These are phyloP conservation scores for Pimephales promelas DNA, from an alignment of 2,113 vertebrate species.

Conservation along the genomic window DNA sequence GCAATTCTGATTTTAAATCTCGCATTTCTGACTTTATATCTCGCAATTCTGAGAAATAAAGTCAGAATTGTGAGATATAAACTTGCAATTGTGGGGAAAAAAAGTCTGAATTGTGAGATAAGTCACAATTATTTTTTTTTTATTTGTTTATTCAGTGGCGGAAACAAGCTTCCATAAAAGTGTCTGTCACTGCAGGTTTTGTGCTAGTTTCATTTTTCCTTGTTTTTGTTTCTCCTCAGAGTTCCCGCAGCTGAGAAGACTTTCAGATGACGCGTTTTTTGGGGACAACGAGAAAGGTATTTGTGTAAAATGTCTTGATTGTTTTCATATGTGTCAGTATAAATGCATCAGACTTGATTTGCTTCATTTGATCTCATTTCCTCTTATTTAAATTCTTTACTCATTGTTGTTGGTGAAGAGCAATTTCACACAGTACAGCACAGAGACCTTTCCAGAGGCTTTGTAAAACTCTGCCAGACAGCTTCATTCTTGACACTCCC, in stretches of 20 bases:
- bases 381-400: constrained; percentile 31
- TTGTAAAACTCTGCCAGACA: constrained; percentile 37
- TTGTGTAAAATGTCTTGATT: constrained; percentile 51
- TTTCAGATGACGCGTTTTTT: constrained; percentile 49
- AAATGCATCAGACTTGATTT: constrained; percentile 34
- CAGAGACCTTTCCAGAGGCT: constrained; percentile 35
- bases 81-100: too few relatives aligned
- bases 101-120: too few relatives aligned
- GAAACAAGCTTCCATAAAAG: too few relatives aligned
- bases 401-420: constrained; percentile 25
- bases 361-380: constrained; percentile 14
- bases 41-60: too few relatives aligned
- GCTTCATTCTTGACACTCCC: constrained; percentile 40
- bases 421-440: constrained; percentile 44
- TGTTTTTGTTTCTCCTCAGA: constrained; percentile 49
- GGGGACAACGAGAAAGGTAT: constrained; percentile 41
- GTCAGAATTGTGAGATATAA: too few relatives aligned
- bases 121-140: too few relatives aligned
- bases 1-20: too few relatives aligned
- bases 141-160: too few relatives aligned
- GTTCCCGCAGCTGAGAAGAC: constrained; percentile 17
- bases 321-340: constrained; percentile 41
- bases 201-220: background rate
- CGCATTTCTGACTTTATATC: too few relatives aligned
- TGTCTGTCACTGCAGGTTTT: background rate